These are phyloP conservation scores for Agrypnia vestita DNA, from an alignment of 1,140 invertebrate species.

Conservation along the genomic window DNA sequence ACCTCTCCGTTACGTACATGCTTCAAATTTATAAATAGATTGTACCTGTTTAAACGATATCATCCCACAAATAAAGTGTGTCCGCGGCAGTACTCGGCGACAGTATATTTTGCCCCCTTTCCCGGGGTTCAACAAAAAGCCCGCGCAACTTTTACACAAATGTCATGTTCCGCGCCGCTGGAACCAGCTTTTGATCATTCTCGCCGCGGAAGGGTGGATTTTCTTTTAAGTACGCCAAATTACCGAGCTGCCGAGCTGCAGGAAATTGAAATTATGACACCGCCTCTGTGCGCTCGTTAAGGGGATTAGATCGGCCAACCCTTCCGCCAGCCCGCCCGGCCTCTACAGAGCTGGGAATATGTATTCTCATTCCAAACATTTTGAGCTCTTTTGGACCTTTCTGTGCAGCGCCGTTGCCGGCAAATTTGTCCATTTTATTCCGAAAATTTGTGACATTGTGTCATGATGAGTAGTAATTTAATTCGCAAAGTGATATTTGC, in stretches of 20 bases:
- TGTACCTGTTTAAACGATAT: not conserved
- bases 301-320: slow-evolving; percentile 32
- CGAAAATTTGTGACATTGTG: no score
- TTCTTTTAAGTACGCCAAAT: slow-evolving; percentile 45
- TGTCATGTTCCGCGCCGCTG: not conserved
- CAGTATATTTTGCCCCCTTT: not conserved
- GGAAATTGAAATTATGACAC: slow-evolving; percentile 46
- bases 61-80: slow-evolving; percentile 11
- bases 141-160: slow-evolving; percentile 1
- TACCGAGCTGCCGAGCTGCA: slow-evolving; percentile 19
- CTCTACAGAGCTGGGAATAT: not conserved
- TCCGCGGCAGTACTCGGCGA: slow-evolving; percentile 17
- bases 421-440: no score
- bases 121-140: not conserved
- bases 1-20: no score
- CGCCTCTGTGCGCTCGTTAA: slow-evolving; percentile 35
- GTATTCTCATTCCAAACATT: no score
- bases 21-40: no score
- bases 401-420: no score
- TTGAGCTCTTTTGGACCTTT: no score
- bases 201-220: slow-evolving; percentile 23
- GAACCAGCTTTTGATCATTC: slow-evolving; percentile 17
- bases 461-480: no score
- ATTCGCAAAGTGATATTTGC: no score
- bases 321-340: not conserved